Evolutionary conservation across 1,140 invertebrate genomes (phyloP).

Genomic region (Drosophila parvula): DNA sequence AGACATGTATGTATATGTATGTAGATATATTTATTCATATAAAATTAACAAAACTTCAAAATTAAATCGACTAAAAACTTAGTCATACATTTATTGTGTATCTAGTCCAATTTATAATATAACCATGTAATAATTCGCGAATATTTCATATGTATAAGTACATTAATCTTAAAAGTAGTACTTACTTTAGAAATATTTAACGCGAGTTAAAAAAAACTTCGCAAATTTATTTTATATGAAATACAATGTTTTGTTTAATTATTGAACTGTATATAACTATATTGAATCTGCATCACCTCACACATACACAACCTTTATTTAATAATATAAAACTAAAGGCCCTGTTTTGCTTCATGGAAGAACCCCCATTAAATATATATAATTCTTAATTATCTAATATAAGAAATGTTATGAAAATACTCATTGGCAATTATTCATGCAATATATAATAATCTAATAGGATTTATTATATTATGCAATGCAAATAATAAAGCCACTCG

Average conservation of each 20-base stretch:
- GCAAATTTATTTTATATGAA: neutral
- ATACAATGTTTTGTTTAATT: conserved; percentile 2
- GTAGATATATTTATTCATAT: conserved; percentile 22
- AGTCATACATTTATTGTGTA: conserved; percentile 20
- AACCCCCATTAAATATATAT: neutral
- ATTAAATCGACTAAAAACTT: neutral
- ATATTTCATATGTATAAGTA: neutral
- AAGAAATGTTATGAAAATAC: conserved; percentile 34
- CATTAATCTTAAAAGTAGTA: conserved; percentile 1
- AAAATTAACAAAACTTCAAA: conserved; percentile 1
- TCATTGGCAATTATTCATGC: conserved; percentile 11
- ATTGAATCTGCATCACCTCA: neutral
- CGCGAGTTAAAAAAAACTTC: neutral
- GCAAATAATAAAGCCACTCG: conserved; percentile 7
- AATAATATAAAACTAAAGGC: neutral
- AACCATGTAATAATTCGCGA: conserved; percentile 1
- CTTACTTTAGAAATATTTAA: neutral
- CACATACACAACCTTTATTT: conserved; percentile 20
- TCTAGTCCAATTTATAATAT: conserved; percentile 52
- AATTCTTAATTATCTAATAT: neutral
- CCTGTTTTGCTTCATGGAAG: conserved; percentile 3
- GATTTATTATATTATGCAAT: conserved; percentile 21
- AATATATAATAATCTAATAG: conserved; percentile 29
- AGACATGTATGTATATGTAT: conserved; percentile 25
- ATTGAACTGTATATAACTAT: conserved; percentile 11